Base-by-base conservation (phyloP, 2,797 vertebrate genomes). In the Acridotheres tristis region DNA sequence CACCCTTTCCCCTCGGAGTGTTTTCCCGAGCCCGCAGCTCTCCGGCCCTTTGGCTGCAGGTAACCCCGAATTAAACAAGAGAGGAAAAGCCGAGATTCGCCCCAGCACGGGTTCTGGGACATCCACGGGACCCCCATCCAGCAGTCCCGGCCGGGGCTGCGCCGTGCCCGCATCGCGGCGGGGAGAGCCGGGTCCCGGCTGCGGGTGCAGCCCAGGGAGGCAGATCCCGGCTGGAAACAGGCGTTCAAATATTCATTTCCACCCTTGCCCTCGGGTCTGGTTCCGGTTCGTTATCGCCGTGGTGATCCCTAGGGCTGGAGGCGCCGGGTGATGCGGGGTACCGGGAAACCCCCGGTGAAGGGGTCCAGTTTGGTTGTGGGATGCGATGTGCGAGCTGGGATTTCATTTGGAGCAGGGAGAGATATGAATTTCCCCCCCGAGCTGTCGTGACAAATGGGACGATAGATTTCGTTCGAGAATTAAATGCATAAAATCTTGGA, bases 371-470 rank as follows among this genome's bases (percentile, higher is more conserved):
- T 17, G 17, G 16, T 3, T 40, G 40, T 6, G 17, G 73, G 26
- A 67, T 11, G 68, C 29, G 1, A 29, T 2, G 20, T 11, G 54
- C 2, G 43, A 10, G 29, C 50, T 4, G 36, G 16, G 54, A 25
- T 50, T n/a, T 61, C 16, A 0, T 51, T 17, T 1, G 6, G 27
- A 51, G 51, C 47, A 42, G 11, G 10, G 40, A n/a, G 42, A 69
- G 58, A 25, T 11, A 26, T 1, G 47, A 72, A 47, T 40, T 23
- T 34, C 4, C 10, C 38, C n/a, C 62, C 29, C 0, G 3, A 19
- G 1, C 10, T 16, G 47, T 36, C 2, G 5, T 9, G 47, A 51
- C n/a, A 66, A 63, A 38, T 1, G 1, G 6, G 11, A 13, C 2
- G 3, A 9, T 27, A 8, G 3, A 13, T 54, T 88, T 47, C 3